Percentiles rank a stretch among this genome's conserved stretches.
Evolutionary conservation across 1,140 invertebrate genomes (phyloP).

Genomic region (Tetragnatha versicolor): DNA sequence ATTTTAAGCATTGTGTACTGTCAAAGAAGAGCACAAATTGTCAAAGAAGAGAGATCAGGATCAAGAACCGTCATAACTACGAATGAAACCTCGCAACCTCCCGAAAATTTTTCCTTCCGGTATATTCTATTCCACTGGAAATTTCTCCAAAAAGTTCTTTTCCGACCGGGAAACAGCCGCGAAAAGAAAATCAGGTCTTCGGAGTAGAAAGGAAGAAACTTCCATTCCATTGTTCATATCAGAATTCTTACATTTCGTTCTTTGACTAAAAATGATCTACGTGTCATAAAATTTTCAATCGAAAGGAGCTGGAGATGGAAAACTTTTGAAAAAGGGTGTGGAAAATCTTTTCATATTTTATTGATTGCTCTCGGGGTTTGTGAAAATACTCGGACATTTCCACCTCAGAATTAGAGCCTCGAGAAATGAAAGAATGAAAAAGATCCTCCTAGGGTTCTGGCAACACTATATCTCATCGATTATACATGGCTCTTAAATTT

Average conservation of each 20-base stretch:
- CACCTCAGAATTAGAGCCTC: not conserved
- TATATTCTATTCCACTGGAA: not conserved
- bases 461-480: not conserved
- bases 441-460: not conserved
- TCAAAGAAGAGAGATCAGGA: too few relatives aligned
- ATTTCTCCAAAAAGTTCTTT: not conserved
- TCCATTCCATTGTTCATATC: constrained; percentile 10
- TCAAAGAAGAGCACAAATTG: too few relatives aligned
- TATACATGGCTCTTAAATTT: not conserved
- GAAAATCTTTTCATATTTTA: constrained; percentile 11
- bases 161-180: not conserved
- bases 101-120: too few relatives aligned
- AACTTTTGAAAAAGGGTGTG: not conserved
- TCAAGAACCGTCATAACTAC: too few relatives aligned
- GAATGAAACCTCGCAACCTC: too few relatives aligned
- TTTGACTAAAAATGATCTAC: not conserved
- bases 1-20: too few relatives aligned
- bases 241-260: not conserved
- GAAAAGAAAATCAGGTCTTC: not conserved
- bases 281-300: constrained; percentile 12
- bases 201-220: not conserved
- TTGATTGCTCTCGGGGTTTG: not conserved
- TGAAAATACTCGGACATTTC: not conserved
- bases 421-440: not conserved
- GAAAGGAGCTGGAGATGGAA: constrained; percentile 5